Percentiles rank a stretch among this genome's conserved stretches.
Conservation (phyloP, 2,113 vertebrate species). For the Trichechus manatus region DNA sequence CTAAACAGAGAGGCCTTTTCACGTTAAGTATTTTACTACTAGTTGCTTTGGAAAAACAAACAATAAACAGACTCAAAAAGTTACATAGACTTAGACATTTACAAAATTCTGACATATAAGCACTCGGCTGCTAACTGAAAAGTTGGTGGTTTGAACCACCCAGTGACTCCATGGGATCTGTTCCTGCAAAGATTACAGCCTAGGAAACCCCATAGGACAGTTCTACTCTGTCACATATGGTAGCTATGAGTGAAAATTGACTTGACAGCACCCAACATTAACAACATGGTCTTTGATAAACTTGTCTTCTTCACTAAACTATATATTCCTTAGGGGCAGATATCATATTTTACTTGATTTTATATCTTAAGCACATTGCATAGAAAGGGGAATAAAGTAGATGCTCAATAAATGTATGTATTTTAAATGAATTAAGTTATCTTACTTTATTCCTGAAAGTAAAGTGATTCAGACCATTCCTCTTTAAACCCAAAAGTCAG, state of each 20-base stretch:
- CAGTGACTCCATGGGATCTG: too few species aligned
- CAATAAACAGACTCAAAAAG: not conserved
- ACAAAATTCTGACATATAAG: not conserved
- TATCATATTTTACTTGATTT: not conserved
- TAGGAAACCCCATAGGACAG: too few species aligned
- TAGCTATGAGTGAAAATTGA: too few species aligned
- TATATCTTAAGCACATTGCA: not conserved
- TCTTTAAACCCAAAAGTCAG: not conserved
- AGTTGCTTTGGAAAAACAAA: slow-evolving; percentile 4
- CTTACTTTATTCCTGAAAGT: slow-evolving; percentile 35
- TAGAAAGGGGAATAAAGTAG: not conserved
- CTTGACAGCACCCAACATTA: not conserved
- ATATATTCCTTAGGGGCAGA: not conserved
- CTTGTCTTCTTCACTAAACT: not conserved
- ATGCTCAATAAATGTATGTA: not conserved
- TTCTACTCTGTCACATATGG: too few species aligned
- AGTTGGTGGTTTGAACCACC: too few species aligned
- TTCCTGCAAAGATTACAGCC: too few species aligned
- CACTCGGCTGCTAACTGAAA: too few species aligned
- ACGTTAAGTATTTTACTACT: not conserved
- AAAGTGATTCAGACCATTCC: not conserved
- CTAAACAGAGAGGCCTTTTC: not conserved
- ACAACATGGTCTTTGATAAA: not conserved
- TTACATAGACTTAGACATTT: slow-evolving; percentile 29
- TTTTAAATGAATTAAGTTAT: not conserved